These are phyloP conservation scores for Entomobrya multifasciata DNA, from an alignment of 2,888 invertebrate genomes.

Conservation along the genomic window DNA sequence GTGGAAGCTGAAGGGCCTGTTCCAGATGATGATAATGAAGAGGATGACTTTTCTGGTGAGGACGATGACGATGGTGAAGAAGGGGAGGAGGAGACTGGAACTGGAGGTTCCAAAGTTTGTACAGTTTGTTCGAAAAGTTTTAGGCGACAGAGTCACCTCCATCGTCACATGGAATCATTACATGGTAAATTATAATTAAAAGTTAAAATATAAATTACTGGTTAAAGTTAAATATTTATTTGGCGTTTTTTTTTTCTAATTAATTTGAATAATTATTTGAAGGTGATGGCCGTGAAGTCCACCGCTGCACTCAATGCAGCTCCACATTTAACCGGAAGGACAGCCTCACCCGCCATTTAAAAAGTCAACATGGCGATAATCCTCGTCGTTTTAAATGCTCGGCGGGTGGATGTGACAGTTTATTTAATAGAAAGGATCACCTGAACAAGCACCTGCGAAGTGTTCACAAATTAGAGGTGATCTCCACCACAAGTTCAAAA, in stretches of 20 bases:
- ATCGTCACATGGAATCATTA: background rate
- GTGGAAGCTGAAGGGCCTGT: too few relatives aligned
- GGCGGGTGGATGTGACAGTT: background rate
- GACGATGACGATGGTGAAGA: too few relatives aligned
- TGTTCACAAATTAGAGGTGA: constrained; percentile 1
- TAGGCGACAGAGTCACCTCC: background rate
- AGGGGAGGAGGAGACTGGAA: too few relatives aligned
- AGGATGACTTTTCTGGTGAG: too few relatives aligned
- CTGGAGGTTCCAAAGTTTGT: too few relatives aligned
- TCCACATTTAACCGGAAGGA: constrained; percentile 10
- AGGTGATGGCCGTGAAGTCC: background rate
- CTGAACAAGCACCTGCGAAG: constrained; percentile 11
- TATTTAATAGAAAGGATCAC: constrained; percentile 11
- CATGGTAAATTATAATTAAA: background rate
- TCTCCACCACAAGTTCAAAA: background rate
- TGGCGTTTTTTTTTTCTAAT: background rate
- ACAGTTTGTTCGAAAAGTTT: background rate
- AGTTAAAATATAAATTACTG: background rate
- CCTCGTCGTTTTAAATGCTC: background rate
- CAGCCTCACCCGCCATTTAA: constrained; percentile 2
- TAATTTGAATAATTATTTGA: background rate
- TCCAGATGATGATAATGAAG: too few relatives aligned
- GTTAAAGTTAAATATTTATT: background rate
- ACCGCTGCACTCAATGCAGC: background rate
- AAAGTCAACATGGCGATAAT: background rate